Conservation (phyloP, 2,113 vertebrate species). For the Todiramphus chloris region DNA sequence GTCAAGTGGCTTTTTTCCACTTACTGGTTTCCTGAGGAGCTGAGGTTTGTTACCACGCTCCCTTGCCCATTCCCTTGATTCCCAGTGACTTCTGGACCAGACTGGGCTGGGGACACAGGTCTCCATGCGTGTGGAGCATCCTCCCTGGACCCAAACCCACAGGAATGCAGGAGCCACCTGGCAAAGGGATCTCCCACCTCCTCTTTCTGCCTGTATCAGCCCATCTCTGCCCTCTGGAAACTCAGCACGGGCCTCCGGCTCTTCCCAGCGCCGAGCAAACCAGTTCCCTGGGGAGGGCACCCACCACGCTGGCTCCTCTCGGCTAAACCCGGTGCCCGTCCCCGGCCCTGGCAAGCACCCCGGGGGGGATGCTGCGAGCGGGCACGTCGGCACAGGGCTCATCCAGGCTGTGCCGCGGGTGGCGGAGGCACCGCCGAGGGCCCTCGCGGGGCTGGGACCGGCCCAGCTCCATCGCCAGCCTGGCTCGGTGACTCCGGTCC, state of each 20-base stretch:
- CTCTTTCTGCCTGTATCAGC: background rate
- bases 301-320: fast-evolving
- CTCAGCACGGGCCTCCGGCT: background rate
- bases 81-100: background rate
- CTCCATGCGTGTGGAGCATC: fast-evolving
- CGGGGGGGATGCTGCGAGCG: background rate
- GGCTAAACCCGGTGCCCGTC: background rate
- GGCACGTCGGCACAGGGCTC: background rate
- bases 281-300: background rate
- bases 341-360: background rate
- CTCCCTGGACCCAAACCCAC: background rate
- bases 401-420: fast-evolving
- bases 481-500: background rate
- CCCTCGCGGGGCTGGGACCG: background rate
- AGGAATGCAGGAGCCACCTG: background rate
- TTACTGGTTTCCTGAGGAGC: background rate
- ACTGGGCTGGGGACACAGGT: fast-evolving
- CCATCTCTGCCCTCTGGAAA: background rate
- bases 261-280: background rate
- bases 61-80: background rate
- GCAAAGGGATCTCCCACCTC: background rate
- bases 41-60: background rate
- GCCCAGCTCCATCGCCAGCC: background rate
- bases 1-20: background rate
- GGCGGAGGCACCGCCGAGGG: background rate